Conservation (phyloP, 2,888 invertebrate genomes). For the Malthinus seriepunctatus region DNA sequence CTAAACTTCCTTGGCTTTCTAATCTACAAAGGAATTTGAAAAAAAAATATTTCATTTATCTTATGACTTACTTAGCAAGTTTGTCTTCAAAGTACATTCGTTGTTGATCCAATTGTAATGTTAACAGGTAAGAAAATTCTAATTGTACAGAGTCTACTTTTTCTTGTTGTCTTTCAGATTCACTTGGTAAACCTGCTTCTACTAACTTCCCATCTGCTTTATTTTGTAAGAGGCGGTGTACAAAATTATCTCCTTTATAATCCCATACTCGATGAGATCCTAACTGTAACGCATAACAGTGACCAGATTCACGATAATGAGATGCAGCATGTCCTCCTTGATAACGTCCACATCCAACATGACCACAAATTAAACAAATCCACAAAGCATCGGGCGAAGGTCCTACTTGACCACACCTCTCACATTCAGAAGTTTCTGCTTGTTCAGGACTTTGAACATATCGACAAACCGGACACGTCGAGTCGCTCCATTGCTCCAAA, state of each 20-base stretch:
- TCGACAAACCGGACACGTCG: slow-evolving; percentile 97
- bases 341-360: slow-evolving; percentile 94
- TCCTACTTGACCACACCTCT: slow-evolving; percentile 58
- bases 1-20: slow-evolving; percentile 48
- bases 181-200: slow-evolving; percentile 68
- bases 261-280: slow-evolving; percentile 99
- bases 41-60: neutral
- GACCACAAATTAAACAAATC: slow-evolving; percentile 99
- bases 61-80: slow-evolving; percentile 55
- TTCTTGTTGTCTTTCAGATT: slow-evolving; percentile 66
- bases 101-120: slow-evolving; percentile 94
- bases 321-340: slow-evolving; percentile 91
- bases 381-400: slow-evolving; percentile 81
- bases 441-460: slow-evolving; percentile 64
- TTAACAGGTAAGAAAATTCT: slow-evolving; percentile 95
- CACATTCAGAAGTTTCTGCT: slow-evolving; percentile 62
- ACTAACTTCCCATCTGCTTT: slow-evolving; percentile 97
- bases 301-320: slow-evolving; percentile 93
- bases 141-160: slow-evolving; percentile 94
- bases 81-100: slow-evolving; percentile 88
- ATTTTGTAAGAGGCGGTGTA: slow-evolving; percentile 93
- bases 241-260: slow-evolving; percentile 95
- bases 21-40: slow-evolving; percentile 37
- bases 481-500: slow-evolving; percentile 94
- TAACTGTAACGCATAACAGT: slow-evolving; percentile 95